Evolutionary conservation across 2,888 invertebrate species (phyloP).

Genomic region (Coenonympha arcania): DNA sequence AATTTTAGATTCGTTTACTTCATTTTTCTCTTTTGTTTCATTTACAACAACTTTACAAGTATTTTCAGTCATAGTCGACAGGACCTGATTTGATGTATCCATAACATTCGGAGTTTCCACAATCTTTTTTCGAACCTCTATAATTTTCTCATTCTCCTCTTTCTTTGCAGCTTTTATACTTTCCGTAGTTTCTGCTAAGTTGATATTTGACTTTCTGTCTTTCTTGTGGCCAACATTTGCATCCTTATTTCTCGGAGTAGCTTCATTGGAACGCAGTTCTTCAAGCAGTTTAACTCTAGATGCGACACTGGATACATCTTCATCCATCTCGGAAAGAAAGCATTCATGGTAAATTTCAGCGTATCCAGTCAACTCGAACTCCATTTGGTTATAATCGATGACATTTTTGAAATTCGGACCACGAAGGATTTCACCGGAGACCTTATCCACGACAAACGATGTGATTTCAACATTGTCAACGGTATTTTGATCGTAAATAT

Average conservation of each 20-base stretch:
- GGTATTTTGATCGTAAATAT: conserved; percentile 52
- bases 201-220: conserved; percentile 5
- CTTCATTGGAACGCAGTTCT: conserved; percentile 45
- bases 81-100: conserved; percentile 9
- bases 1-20: conserved; percentile 2
- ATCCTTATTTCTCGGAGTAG: conserved; percentile 41
- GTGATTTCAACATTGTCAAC: conserved; percentile 46
- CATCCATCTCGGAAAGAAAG: conserved; percentile 46
- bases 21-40: not conserved
- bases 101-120: not conserved
- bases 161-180: not conserved
- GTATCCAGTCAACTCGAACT: conserved; percentile 59
- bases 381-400: conserved; percentile 59
- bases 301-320: conserved; percentile 52
- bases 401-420: conserved; percentile 59
- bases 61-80: conserved; percentile 4
- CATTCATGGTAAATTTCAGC: conserved; percentile 61
- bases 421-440: conserved; percentile 59
- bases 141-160: conserved; percentile 12
- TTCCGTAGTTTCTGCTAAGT: conserved; percentile 15
- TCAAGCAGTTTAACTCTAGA: conserved; percentile 56
- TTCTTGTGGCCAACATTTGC: conserved; percentile 21
- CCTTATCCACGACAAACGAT: conserved; percentile 54
- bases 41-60: not conserved
- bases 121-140: not conserved